Percentiles rank a stretch among this genome's conserved stretches.
Conservation (phyloP, 2,113 vertebrate genomes). For the Solenodon paradoxus region DNA sequence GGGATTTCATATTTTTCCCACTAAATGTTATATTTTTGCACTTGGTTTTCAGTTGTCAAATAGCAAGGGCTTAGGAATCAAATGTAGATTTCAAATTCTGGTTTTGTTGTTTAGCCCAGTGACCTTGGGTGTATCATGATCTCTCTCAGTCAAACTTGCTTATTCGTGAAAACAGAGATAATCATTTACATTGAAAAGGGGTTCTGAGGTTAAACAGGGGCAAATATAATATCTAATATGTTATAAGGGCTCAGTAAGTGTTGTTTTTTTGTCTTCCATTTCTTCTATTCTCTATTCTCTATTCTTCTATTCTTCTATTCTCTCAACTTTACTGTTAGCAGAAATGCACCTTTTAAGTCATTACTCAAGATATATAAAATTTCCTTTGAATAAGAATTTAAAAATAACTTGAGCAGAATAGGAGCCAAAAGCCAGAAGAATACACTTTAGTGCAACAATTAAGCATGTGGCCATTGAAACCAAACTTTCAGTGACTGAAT, state of each 20-base stretch:
- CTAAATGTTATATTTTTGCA: not conserved
- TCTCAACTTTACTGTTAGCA: not conserved
- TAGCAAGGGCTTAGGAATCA: not conserved
- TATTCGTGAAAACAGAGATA: not conserved
- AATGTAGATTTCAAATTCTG: not conserved
- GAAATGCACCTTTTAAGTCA: not conserved
- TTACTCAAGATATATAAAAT: not conserved
- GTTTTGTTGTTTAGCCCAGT: not conserved
- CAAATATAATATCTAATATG: not conserved
- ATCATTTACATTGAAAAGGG: not conserved
- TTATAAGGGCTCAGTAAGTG: not conserved
- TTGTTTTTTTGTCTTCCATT: not conserved
- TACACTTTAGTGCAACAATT: not conserved
- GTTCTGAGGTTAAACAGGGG: not conserved
- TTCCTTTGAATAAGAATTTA: conserved; percentile 2
- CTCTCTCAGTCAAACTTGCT: not conserved
- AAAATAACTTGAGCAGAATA: not conserved
- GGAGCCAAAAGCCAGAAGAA: not conserved
- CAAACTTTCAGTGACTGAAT: not conserved
- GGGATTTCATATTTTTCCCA: not conserved
- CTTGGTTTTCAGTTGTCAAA: not conserved
- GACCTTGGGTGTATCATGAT: not conserved
- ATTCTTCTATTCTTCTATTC: not conserved
- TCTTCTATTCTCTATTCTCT: not conserved
- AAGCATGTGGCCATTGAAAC: not conserved